Evolutionary conservation across 2,888 invertebrate species (phyloP).

Genomic region (Ligdia adustata): DNA sequence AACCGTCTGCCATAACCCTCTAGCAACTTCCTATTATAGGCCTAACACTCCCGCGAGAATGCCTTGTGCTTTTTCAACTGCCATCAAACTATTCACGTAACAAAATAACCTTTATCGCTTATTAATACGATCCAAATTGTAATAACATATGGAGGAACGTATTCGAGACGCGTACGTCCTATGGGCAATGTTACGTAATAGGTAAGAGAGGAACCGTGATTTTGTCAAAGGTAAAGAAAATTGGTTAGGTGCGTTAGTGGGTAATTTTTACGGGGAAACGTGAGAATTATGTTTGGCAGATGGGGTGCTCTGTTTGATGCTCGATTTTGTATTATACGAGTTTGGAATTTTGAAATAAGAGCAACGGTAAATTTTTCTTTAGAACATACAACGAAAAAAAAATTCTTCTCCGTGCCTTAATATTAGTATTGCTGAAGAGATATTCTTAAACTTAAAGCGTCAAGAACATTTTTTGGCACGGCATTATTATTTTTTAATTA

Average conservation of each 20-base stretch:
- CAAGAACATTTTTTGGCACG: no score
- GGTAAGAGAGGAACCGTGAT: constrained; percentile 72
- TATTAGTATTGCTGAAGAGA: no score
- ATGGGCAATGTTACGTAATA: constrained; percentile 82
- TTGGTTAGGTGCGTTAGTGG: constrained; percentile 76
- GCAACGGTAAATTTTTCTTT: no score
- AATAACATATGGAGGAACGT: constrained; percentile 51
- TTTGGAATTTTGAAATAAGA: no score
- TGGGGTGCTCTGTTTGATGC: constrained; percentile 34
- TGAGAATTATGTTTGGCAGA: constrained; percentile 59
- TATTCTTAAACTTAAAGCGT: no score
- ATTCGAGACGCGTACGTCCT: constrained; percentile 77
- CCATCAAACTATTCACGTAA: constrained; percentile 39
- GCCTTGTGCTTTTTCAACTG: constrained; percentile 55
- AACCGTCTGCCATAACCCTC: constrained; percentile 38
- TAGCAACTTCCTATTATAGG: constrained; percentile 62
- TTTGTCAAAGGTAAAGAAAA: constrained; percentile 83
- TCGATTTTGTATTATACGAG: constrained; percentile 31
- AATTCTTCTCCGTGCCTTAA: no score
- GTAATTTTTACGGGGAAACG: constrained; percentile 69
- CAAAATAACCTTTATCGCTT: constrained; percentile 66
- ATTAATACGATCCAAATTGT: constrained; percentile 68
- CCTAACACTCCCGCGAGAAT: constrained; percentile 64
- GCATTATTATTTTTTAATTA: no score
- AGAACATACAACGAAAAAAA: no score